These are phyloP conservation scores for Cerastoderma edule DNA, from an alignment of 2,888 invertebrate species.

Conservation along the genomic window DNA sequence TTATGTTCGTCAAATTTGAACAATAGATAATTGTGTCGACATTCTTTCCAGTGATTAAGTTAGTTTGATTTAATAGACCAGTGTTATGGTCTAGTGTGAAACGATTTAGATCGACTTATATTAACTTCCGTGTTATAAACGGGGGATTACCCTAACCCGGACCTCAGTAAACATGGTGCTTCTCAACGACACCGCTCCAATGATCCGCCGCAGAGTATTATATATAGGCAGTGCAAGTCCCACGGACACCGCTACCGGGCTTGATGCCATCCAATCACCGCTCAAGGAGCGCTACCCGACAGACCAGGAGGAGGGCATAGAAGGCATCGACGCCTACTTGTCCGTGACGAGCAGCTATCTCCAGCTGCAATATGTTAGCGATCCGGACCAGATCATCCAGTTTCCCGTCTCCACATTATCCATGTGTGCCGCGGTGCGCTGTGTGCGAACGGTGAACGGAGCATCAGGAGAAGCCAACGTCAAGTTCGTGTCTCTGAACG, in stretches of 20 bases:
- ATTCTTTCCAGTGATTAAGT: neutral
- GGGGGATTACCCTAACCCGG: neutral
- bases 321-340: conserved; percentile 90
- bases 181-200: conserved; percentile 25
- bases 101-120: neutral
- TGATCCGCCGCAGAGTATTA: conserved; percentile 69
- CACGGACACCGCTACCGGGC: conserved; percentile 77
- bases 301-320: conserved; percentile 69
- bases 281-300: conserved; percentile 77
- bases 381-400: conserved; percentile 75
- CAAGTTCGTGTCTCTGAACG: conserved; percentile 81
- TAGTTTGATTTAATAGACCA: neutral
- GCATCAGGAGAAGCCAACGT: conserved; percentile 69
- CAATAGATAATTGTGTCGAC: neutral
- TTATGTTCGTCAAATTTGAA: neutral
- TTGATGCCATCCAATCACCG: conserved; percentile 82
- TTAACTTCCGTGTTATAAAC: conserved; percentile 12
- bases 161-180: conserved; percentile 42
- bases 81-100: neutral
- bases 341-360: conserved; percentile 99
- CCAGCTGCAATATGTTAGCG: conserved; percentile 92
- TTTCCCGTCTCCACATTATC: conserved; percentile 82
- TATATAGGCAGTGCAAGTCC: conserved; percentile 83
- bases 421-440: conserved; percentile 82
- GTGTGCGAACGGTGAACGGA: conserved; percentile 69